Evolutionary conservation across 1,140 invertebrate species (phyloP).

Genomic region (Camponotus floridanus): DNA sequence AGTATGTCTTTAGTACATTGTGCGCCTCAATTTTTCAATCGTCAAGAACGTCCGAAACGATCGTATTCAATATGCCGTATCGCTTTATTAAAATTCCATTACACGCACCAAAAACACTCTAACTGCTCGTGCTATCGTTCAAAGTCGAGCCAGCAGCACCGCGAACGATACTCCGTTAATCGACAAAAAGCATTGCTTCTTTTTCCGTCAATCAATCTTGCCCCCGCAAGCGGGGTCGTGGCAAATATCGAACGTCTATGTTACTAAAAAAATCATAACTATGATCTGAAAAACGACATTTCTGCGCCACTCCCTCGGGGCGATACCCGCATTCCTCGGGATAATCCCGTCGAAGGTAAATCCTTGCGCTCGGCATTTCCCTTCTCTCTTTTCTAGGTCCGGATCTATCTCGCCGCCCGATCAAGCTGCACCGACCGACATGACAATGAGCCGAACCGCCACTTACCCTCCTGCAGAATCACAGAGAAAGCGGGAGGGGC

Average conservation of each 20-base stretch:
- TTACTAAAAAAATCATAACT: conserved; percentile 59
- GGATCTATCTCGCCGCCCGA: conserved; percentile 66
- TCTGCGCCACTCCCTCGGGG: not conserved
- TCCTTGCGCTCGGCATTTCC: conserved; percentile 7
- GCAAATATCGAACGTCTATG: conserved; percentile 32
- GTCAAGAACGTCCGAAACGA: conserved; percentile 29
- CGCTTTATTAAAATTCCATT: conserved; percentile 68
- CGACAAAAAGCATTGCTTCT: conserved; percentile 41
- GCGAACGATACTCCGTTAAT: conserved; percentile 48
- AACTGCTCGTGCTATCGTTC: conserved; percentile 47
- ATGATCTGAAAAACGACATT: conserved; percentile 24
- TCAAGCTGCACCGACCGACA: conserved; percentile 63
- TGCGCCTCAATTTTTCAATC: conserved; percentile 52
- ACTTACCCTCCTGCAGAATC: conserved; percentile 21
- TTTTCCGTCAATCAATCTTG: conserved; percentile 61
- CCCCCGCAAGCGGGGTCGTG: not conserved
- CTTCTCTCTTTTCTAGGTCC: not conserved
- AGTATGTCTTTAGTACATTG: conserved; percentile 29
- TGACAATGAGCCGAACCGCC: conserved; percentile 66
- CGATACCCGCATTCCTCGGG: not conserved
- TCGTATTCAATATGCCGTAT: conserved; percentile 61
- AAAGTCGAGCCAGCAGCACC: conserved; percentile 26
- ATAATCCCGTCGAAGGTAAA: conserved; percentile 17
- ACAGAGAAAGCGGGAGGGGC: conserved; percentile 25
- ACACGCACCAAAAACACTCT: conserved; percentile 41